Evolutionary conservation across 2,113 vertebrate genomes (phyloP).

Genomic region (Psammodynastes pulverulentus): DNA sequence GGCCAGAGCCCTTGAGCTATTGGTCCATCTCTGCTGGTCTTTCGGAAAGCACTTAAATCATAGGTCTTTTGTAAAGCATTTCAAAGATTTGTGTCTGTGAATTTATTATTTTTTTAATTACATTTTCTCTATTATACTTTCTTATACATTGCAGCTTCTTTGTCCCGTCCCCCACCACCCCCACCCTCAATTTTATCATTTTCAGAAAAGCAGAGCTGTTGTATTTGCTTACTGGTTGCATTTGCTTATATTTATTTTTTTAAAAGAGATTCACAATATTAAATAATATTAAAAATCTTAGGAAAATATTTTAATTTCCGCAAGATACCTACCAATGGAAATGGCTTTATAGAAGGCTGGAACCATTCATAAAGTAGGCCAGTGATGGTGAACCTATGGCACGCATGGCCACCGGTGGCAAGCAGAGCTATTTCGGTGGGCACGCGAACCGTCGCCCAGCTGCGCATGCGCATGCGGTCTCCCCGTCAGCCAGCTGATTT

Average conservation of each 20-base stretch:
- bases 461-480: no score
- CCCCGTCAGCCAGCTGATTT: no score
- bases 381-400: no score
- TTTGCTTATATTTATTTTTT: background rate
- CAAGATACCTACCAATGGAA: background rate
- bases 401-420: no score
- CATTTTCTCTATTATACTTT: background rate
- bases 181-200: background rate
- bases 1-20: no score
- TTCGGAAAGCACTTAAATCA: background rate
- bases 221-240: background rate
- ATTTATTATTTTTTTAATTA: background rate
- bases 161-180: background rate
- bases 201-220: background rate
- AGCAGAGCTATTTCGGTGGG: no score
- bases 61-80: background rate
- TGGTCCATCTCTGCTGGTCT: background rate
- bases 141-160: background rate
- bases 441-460: no score
- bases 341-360: background rate
- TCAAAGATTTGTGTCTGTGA: background rate
- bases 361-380: background rate
- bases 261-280: background rate
- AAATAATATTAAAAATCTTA: background rate
- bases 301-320: background rate